These are phyloP conservation scores for Drosophila lutescens DNA, from an alignment of 2,888 invertebrate genomes.

Conservation along the genomic window DNA sequence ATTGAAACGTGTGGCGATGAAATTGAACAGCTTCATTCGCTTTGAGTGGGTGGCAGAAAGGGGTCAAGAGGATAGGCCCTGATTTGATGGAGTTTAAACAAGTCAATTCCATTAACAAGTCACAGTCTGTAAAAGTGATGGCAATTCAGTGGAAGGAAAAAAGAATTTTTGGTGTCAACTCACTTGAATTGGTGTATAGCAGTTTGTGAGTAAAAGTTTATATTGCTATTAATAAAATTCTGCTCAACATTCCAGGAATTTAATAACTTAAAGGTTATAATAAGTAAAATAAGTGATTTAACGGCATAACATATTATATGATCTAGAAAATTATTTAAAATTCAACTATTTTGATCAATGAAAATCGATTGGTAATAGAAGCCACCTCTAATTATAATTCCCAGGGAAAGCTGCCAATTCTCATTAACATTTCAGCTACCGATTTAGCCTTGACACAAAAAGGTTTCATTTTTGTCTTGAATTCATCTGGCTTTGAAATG, in stretches of 20 bases:
- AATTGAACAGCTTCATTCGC: slow-evolving; percentile 36
- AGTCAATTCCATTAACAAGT: slow-evolving; percentile 34
- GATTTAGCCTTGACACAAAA: not conserved
- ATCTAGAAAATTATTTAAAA: not conserved
- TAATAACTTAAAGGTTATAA: too few relatives aligned
- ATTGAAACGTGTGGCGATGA: slow-evolving; percentile 47
- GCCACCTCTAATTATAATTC: not conserved
- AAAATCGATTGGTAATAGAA: not conserved
- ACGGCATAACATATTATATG: too few relatives aligned
- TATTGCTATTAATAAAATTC: not conserved
- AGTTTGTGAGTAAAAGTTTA: not conserved
- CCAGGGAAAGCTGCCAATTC: not conserved
- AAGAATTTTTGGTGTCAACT: not conserved
- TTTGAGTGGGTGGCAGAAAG: slow-evolving; percentile 15
- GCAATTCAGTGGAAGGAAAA: not conserved
- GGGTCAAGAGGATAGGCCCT: slow-evolving; percentile 28
- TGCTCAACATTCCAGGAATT: too few relatives aligned
- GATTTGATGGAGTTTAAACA: slow-evolving; percentile 45
- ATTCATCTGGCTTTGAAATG: not conserved
- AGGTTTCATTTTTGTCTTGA: not conserved
- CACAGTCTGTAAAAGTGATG: not conserved
- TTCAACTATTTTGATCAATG: not conserved
- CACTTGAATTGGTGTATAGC: not conserved
- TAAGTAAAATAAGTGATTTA: too few relatives aligned
- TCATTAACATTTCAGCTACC: not conserved